Conservation (phyloP, 2,113 vertebrate genomes). For the Proterorhinus semilunaris region DNA sequence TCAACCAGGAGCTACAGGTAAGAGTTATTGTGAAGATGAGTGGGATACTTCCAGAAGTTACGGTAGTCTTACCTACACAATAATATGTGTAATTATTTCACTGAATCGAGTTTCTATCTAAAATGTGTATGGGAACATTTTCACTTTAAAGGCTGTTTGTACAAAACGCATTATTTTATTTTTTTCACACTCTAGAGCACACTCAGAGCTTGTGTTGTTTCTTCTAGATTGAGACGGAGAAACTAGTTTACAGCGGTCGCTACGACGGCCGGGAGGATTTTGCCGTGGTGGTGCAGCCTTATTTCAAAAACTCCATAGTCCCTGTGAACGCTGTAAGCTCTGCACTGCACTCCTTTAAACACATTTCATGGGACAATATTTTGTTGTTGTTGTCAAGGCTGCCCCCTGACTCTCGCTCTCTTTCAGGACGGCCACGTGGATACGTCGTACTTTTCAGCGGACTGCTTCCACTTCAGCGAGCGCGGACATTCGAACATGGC, state of each 20-base stretch:
- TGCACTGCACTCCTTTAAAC: not conserved
- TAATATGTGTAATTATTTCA: too few relatives aligned
- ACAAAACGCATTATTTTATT: too few relatives aligned
- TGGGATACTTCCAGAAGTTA: not conserved
- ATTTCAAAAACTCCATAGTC: slow-evolving; percentile 80
- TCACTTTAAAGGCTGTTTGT: too few relatives aligned
- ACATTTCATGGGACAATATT: not conserved
- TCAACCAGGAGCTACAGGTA: slow-evolving; percentile 89
- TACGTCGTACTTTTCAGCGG: slow-evolving; percentile 84
- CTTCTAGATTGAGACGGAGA: slow-evolving; percentile 62
- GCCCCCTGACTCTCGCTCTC: not conserved
- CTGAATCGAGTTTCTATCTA: too few relatives aligned
- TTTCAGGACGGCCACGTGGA: slow-evolving; percentile 77
- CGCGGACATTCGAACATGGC: slow-evolving; percentile 88
- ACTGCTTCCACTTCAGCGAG: slow-evolving; percentile 90
- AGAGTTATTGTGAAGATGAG: slow-evolving; percentile 8
- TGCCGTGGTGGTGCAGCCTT: slow-evolving; percentile 82
- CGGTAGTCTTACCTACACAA: too few relatives aligned
- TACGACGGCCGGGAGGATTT: slow-evolving; percentile 84
- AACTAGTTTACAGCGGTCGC: slow-evolving; percentile 63
- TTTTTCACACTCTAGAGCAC: too few relatives aligned
- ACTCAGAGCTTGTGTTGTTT: not conserved
- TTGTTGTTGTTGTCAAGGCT: not conserved
- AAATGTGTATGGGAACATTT: too few relatives aligned
- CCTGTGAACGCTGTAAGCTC: slow-evolving; percentile 79